A percentile compares a stretch with the other conserved stretches of the same genome.
phyloP scores from a whole-genome alignment of 2,888 invertebrate genomes.

The Aphidius colemani region DNA sequence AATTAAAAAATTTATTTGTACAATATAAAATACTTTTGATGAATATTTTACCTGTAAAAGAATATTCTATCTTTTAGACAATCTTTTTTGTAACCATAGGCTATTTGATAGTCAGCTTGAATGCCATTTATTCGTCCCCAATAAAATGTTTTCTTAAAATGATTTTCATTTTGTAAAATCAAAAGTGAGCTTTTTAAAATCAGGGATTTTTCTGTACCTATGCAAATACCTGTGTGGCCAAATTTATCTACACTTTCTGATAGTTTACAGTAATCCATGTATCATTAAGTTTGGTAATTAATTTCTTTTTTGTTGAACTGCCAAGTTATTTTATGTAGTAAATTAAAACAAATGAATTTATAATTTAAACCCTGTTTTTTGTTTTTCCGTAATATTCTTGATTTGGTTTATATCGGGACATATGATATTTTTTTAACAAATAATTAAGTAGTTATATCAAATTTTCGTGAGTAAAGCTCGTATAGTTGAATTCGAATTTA shows the following conservation, averaged over 20 bases:
- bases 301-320: too few species aligned
- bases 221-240: slow-evolving; percentile 70
- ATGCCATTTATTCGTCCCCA: slow-evolving; percentile 85
- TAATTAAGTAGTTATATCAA: too few species aligned
- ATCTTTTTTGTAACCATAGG: slow-evolving; percentile 78
- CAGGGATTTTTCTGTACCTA: slow-evolving; percentile 75
- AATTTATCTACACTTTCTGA: slow-evolving; percentile 63
- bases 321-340: too few species aligned
- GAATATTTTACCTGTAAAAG: slow-evolving; percentile 70
- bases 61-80: slow-evolving; percentile 73
- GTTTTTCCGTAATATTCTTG: too few species aligned
- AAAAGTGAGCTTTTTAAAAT: slow-evolving; percentile 78
- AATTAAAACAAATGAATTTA: too few species aligned
- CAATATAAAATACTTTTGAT: not conserved
- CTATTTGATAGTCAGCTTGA: slow-evolving; percentile 80
- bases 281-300: not conserved
- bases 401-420: too few species aligned
- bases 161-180: slow-evolving; percentile 81
- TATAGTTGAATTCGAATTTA: too few species aligned
- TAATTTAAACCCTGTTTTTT: too few species aligned
- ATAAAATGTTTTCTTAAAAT: slow-evolving; percentile 79
- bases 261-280: slow-evolving; percentile 65
- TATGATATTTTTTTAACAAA: too few species aligned
- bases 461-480: too few species aligned
- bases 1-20: not conserved